These are phyloP conservation scores for Coptodon bakossiorum DNA, from an alignment of 2,113 vertebrate species.

Conservation along the genomic window DNA sequence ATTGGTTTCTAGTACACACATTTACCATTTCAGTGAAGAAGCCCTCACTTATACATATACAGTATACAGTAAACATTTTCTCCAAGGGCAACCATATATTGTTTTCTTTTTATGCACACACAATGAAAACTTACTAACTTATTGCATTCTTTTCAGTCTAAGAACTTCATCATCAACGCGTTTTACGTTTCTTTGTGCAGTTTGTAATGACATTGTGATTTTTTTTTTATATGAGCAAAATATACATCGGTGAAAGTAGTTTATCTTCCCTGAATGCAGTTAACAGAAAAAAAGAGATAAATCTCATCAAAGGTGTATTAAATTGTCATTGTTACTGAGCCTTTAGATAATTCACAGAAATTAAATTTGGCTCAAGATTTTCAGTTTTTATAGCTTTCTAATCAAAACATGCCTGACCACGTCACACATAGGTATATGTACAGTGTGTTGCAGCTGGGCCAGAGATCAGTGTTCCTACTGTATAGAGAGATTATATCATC, in stretches of 20 bases:
- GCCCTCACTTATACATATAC: background rate
- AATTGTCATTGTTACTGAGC: background rate
- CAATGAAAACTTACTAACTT: background rate
- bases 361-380: background rate
- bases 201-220: background rate
- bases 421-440: background rate
- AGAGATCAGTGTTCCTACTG: background rate
- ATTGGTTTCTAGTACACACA: slow-evolving; percentile 43
- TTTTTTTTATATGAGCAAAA: background rate
- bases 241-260: background rate
- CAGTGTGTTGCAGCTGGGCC: background rate
- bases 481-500: background rate
- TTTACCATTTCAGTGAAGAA: slow-evolving; percentile 32
- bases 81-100: background rate
- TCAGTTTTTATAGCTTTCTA: background rate
- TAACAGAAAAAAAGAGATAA: background rate
- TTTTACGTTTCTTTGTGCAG: background rate
- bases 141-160: background rate
- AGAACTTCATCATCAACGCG: background rate
- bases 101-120: slow-evolving; percentile 13
- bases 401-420: background rate
- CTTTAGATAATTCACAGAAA: background rate
- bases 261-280: background rate
- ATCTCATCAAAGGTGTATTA: background rate
- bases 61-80: background rate